These are phyloP conservation scores for Laodelphax striatellus DNA, from an alignment of 1,140 invertebrate species.

Conservation along the genomic window DNA sequence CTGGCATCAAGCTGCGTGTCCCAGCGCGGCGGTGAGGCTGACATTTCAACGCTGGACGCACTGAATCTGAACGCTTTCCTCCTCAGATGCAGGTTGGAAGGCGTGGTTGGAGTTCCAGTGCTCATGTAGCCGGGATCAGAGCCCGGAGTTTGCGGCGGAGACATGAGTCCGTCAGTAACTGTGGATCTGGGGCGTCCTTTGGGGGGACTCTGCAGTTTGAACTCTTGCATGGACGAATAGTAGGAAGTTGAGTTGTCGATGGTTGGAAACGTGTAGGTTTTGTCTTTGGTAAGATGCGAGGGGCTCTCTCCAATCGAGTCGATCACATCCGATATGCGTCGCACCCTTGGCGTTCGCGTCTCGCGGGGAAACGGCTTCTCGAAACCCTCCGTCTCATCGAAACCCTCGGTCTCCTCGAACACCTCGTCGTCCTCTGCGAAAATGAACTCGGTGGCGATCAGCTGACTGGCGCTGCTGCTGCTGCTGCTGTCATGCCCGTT, in stretches of 20 bases:
- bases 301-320: conserved; percentile 20
- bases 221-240: background rate
- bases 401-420: too few species aligned
- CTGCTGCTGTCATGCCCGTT: background rate
- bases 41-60: conserved; percentile 5
- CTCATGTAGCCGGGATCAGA: conserved; percentile 18
- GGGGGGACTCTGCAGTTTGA: background rate
- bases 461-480: too few species aligned
- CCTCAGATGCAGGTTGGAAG: conserved; percentile 6
- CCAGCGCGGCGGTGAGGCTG: conserved; percentile 2
- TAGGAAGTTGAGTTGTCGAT: background rate
- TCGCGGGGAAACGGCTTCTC: too few species aligned
- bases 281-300: conserved; percentile 4
- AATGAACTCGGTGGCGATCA: background rate
- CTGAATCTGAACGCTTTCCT: conserved; percentile 14
- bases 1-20: conserved; percentile 10
- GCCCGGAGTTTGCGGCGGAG: conserved; percentile 14
- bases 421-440: conserved; percentile 18
- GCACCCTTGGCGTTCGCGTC: conserved; percentile 9
- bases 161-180: conserved; percentile 5
- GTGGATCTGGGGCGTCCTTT: background rate
- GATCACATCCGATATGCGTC: conserved; percentile 23
- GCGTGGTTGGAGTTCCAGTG: conserved; percentile 11
- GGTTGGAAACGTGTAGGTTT: background rate
- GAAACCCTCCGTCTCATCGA: background rate